Evolutionary conservation across 2,113 vertebrate species (phyloP).

Genomic region (Danio rerio): GRCz12tu NC_133182.1:24935501-24936000

Average conservation of each 20-base stretch:
- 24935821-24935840: neutral
- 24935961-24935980: conserved; percentile 1
- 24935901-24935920: conserved; percentile 7
- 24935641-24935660: neutral
- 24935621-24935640: too few relatives aligned
- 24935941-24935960: neutral
- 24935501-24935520: too few relatives aligned
- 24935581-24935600: too few relatives aligned
- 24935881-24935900: neutral
- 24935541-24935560: too few relatives aligned
- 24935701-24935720: neutral
- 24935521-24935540: too few relatives aligned
- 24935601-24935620: too few relatives aligned
- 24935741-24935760: neutral
- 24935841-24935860: neutral
- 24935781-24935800: neutral
- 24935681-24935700: neutral
- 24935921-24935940: neutral
- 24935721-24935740: neutral
- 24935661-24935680: neutral
- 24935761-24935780: neutral
- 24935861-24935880: neutral
- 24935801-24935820: neutral
- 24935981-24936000: neutral
- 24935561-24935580: too few relatives aligned